These are phyloP conservation scores for Tachina lurida DNA, from an alignment of 2,888 invertebrate species.

Conservation along the genomic window DNA sequence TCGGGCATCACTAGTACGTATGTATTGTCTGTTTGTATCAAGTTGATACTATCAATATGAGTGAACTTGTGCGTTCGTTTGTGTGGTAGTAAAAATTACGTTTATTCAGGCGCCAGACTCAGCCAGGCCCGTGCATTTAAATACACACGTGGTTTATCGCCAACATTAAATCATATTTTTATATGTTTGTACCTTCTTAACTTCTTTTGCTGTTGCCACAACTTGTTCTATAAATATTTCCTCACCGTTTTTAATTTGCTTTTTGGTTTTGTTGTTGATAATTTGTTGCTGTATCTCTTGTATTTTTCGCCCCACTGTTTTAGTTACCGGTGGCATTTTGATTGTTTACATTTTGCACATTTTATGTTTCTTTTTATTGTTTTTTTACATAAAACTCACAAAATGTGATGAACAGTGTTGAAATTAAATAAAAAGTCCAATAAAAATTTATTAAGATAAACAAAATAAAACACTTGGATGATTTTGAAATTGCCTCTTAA, in stretches of 20 bases:
- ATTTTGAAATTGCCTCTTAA: conserved; percentile 13
- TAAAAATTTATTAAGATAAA: conserved; percentile 48
- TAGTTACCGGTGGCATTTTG: conserved; percentile 76
- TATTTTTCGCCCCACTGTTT: conserved; percentile 44
- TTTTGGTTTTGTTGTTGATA: conserved; percentile 11
- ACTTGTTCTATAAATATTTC: conserved; percentile 61
- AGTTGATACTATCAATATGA: no score
- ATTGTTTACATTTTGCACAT: conserved; percentile 81
- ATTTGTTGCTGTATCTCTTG: conserved; percentile 44
- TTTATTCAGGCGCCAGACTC: conserved; percentile 81
- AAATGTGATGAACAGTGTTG: conserved; percentile 32
- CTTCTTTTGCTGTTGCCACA: conserved; percentile 65
- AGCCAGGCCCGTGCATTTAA: conserved; percentile 82
- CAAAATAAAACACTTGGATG: conserved; percentile 39
- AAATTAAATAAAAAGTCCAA: conserved; percentile 61
- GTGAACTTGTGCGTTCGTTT: conserved; percentile 50
- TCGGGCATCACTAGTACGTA: no score
- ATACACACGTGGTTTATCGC: conserved; percentile 83
- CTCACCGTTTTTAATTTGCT: conserved; percentile 45
- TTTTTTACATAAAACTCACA: conserved; percentile 17
- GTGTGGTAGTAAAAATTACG: conserved; percentile 79
- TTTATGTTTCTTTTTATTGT: conserved; percentile 59
- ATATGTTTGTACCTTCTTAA: conserved; percentile 78
- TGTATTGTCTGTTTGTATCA: no score
- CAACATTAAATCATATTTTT: conserved; percentile 83